These are phyloP conservation scores for Adrianichthys oophorus DNA, from an alignment of 2,797 vertebrate species.

Conservation along the genomic window DNA sequence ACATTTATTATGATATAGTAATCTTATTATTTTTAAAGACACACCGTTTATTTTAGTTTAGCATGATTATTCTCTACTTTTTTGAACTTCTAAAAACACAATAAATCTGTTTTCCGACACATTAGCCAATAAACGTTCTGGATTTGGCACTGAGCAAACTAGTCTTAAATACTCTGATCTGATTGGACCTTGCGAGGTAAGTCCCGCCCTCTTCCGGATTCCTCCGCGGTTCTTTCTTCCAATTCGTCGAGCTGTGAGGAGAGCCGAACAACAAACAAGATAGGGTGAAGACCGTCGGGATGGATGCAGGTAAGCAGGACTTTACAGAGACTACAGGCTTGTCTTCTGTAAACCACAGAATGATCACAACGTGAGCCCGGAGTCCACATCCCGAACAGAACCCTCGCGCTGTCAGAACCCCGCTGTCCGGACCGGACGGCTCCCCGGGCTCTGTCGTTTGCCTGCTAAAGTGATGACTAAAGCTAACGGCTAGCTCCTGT, in stretches of 20 bases:
- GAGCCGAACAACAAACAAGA: slow-evolving; percentile 75
- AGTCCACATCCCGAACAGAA: neutral
- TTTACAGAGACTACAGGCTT: slow-evolving; percentile 16
- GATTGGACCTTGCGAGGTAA: slow-evolving; percentile 41
- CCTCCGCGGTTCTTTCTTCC: slow-evolving; percentile 26
- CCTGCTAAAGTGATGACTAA: slow-evolving; percentile 68
- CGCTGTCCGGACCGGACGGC: slow-evolving; percentile 11
- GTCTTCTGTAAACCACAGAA: neutral
- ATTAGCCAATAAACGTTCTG: slow-evolving; percentile 1
- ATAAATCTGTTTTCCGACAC: slow-evolving; percentile 11
- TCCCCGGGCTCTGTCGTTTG: slow-evolving; percentile 51
- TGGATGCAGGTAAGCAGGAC: slow-evolving; percentile 81
- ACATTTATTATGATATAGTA: no score
- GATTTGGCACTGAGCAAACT: slow-evolving; percentile 22
- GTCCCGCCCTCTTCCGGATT: slow-evolving; percentile 45
- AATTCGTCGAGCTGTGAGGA: slow-evolving; percentile 60
- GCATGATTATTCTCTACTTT: neutral
- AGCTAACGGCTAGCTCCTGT: slow-evolving; percentile 61
- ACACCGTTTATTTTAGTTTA: neutral
- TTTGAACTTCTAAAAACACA: neutral
- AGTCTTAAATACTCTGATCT: neutral
- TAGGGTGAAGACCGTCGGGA: slow-evolving; percentile 81
- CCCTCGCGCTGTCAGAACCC: neutral
- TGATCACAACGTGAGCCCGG: neutral
- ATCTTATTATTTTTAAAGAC: neutral